Evolutionary conservation across 1,140 invertebrate genomes (phyloP).

Genomic region (Scaptomyza pallida): DNA sequence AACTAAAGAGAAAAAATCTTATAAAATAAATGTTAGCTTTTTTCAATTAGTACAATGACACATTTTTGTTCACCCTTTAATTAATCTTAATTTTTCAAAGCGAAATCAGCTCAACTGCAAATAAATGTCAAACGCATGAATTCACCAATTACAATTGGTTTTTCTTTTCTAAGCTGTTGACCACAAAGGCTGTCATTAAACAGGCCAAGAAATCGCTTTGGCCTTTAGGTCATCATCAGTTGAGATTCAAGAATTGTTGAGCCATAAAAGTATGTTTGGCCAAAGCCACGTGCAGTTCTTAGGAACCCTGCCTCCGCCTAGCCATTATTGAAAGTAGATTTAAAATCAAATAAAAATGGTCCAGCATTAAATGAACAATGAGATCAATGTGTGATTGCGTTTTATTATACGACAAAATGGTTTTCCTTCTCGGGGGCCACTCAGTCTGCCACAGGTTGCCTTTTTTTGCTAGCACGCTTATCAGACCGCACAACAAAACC

Average conservation of each 20-base stretch:
- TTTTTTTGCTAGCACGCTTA: slow-evolving; percentile 48
- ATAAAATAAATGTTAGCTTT: too few species aligned
- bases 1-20: too few species aligned
- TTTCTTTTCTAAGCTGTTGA: slow-evolving; percentile 5
- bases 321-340: slow-evolving; percentile 63
- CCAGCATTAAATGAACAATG: slow-evolving; percentile 41
- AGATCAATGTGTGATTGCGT: slow-evolving; percentile 46
- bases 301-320: slow-evolving; percentile 19
- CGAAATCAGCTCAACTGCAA: slow-evolving; percentile 11
- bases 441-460: slow-evolving; percentile 62
- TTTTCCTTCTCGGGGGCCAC: slow-evolving; percentile 1
- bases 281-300: slow-evolving; percentile 40
- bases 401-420: slow-evolving; percentile 26
- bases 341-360: slow-evolving; percentile 70
- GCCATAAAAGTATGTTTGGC: slow-evolving; percentile 50
- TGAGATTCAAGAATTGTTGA: slow-evolving; percentile 16
- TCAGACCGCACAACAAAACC: slow-evolving; percentile 50
- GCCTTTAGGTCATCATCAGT: slow-evolving; percentile 7
- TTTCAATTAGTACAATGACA: slow-evolving; percentile 1
- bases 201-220: neutral
- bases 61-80: neutral
- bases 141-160: slow-evolving; percentile 28
- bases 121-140: slow-evolving; percentile 21
- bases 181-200: slow-evolving; percentile 26
- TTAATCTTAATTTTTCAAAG: neutral